phyloP scores from a whole-genome alignment of 2,888 invertebrate species.

The Colletes collaris region DNA sequence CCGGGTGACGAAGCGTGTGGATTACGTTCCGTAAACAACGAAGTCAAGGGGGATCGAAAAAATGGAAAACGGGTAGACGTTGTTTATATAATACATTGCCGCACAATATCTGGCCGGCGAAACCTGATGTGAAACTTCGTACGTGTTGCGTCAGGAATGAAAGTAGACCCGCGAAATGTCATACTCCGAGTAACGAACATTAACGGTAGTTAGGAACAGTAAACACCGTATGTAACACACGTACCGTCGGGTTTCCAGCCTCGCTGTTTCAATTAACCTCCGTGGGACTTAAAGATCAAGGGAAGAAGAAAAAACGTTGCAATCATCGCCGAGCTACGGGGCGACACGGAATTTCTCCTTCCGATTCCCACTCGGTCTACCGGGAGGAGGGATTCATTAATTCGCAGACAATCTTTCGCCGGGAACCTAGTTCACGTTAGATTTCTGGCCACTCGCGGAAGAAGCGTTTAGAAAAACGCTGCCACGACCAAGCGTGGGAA shows the following conservation, averaged over 20 bases:
- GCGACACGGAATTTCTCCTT: neutral
- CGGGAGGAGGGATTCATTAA: neutral
- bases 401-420: neutral
- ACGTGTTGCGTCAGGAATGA: conserved; percentile 53
- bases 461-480: conserved; percentile 6
- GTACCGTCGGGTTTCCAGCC: neutral
- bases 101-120: conserved; percentile 16
- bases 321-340: no score
- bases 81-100: conserved; percentile 27
- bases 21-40: neutral
- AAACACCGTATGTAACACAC: neutral
- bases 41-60: neutral
- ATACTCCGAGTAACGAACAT: conserved; percentile 38
- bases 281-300: no score
- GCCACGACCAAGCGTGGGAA: conserved; percentile 4
- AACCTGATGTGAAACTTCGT: conserved; percentile 42
- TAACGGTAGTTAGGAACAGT: conserved; percentile 27
- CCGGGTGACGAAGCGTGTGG: no score
- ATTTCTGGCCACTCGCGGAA: neutral
- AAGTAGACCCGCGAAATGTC: conserved; percentile 51
- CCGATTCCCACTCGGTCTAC: neutral
- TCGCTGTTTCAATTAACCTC: neutral
- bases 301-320: no score
- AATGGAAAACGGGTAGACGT: neutral
- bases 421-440: neutral